Conservation (phyloP, 2,888 invertebrate species). For the Amphipyra berbera region DNA sequence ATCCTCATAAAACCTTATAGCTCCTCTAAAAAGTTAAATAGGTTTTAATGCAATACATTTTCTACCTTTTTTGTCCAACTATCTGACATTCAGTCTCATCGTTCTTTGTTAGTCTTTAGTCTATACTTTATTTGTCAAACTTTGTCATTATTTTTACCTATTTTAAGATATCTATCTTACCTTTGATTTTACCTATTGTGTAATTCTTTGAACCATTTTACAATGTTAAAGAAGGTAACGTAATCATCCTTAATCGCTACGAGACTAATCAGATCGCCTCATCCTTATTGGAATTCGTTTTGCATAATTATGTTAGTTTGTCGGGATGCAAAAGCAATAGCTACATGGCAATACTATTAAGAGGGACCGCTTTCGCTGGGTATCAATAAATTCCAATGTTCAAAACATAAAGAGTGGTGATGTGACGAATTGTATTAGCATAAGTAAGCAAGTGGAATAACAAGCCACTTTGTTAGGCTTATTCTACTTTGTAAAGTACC, state of each 20-base stretch:
- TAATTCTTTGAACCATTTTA: conserved; percentile 16
- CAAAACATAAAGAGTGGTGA: conserved; percentile 47
- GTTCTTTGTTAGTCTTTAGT: neutral
- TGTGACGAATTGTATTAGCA: conserved; percentile 46
- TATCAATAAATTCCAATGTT: conserved; percentile 51
- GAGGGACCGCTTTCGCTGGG: conserved; percentile 56
- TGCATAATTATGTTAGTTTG: conserved; percentile 36
- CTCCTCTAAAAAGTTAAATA: too few species aligned
- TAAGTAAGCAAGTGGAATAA: conserved; percentile 48
- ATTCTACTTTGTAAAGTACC: conserved; percentile 18
- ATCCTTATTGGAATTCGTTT: conserved; percentile 52
- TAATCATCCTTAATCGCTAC: conserved; percentile 29
- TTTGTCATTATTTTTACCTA: conserved; percentile 4
- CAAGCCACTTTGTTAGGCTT: conserved; percentile 17
- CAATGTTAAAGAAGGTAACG: conserved; percentile 60
- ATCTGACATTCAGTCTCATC: too few species aligned
- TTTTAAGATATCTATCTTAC: too few species aligned
- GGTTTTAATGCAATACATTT: too few species aligned
- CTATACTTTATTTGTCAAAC: neutral
- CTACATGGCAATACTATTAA: conserved; percentile 55
- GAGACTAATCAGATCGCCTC: conserved; percentile 35
- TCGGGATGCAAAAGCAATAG: conserved; percentile 53
- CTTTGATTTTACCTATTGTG: conserved; percentile 36
- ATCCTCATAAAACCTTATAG: too few species aligned
- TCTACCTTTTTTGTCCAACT: too few species aligned